phyloP scores from a whole-genome alignment of 2,797 vertebrate genomes.

The Selene dorsalis region DNA sequence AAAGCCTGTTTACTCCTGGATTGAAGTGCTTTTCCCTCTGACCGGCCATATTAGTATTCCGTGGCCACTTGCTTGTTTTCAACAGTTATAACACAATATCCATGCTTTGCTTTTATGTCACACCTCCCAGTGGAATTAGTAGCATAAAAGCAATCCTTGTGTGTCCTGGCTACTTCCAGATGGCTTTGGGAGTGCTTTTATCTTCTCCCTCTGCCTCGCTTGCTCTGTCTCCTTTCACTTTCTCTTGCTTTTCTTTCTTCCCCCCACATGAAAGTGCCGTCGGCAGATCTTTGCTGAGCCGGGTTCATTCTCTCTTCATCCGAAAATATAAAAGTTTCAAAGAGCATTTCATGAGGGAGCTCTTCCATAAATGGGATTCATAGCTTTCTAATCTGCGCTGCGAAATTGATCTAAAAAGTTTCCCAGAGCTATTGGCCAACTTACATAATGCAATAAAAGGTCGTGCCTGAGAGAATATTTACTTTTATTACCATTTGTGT shows the following conservation, averaged over 20 bases:
- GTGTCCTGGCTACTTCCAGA: constrained; percentile 88
- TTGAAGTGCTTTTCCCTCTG: constrained; percentile 72
- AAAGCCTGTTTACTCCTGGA: constrained; percentile 70
- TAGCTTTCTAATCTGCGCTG: constrained; percentile 88
- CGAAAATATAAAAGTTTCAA: constrained; percentile 86
- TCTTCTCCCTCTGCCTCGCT: constrained; percentile 78
- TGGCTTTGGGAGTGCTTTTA: constrained; percentile 87
- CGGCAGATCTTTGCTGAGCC: constrained; percentile 85
- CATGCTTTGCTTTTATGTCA: constrained; percentile 84
- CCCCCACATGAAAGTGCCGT: constrained; percentile 84
- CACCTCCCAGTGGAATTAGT: constrained; percentile 85
- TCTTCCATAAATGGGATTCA: constrained; percentile 88
- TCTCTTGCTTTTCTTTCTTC: constrained; percentile 69
- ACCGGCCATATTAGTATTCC: constrained; percentile 83
- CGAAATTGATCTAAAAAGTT: constrained; percentile 89
- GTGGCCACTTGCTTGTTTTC: constrained; percentile 83
- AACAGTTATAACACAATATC: constrained; percentile 88
- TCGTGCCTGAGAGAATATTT: constrained; percentile 82
- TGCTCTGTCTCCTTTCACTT: constrained; percentile 76
- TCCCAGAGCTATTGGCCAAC: constrained; percentile 85
- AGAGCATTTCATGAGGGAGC: constrained; percentile 87
- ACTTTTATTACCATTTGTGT: constrained; percentile 83
- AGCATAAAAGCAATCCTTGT: constrained; percentile 87
- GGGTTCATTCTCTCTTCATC: constrained; percentile 85
- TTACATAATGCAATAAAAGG: constrained; percentile 85